Conservation (phyloP, 2,113 vertebrate genomes). For the Pygoscelis antarcticus region DNA sequence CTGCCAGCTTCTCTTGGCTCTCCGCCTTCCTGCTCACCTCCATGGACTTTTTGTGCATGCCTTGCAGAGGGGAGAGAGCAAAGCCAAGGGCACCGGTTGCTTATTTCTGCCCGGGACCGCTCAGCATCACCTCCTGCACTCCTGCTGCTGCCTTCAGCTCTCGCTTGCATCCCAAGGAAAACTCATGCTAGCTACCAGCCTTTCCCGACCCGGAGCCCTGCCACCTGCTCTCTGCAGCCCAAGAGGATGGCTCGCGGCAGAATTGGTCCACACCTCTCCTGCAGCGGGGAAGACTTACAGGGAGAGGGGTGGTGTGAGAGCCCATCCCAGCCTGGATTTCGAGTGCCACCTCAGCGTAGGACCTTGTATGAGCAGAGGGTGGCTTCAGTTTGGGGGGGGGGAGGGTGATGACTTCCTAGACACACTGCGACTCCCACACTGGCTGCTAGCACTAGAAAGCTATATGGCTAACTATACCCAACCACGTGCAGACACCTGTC, state of each 20-base stretch:
- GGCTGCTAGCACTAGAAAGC: background rate
- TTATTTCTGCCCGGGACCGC: background rate
- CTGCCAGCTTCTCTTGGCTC: constrained; percentile 70
- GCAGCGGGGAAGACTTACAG: background rate
- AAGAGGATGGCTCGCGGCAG: background rate
- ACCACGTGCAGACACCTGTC: background rate
- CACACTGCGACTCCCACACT: fast-evolving
- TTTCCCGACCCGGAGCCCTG: background rate
- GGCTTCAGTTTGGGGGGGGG: background rate
- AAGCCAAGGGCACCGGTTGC: background rate
- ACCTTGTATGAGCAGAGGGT: background rate
- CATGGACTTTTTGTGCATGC: constrained; percentile 95
- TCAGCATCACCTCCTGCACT: background rate
- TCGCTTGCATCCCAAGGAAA: background rate
- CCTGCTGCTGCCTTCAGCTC: background rate
- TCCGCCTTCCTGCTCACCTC: constrained; percentile 81
- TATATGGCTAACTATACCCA: background rate
- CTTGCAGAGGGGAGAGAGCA: constrained; percentile 68
- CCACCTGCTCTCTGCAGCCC: background rate
- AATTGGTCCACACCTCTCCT: background rate
- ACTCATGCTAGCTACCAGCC: background rate
- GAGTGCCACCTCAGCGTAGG: background rate
- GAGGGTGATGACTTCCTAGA: background rate
- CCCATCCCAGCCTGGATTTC: background rate
- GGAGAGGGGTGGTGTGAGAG: background rate